A percentile compares a stretch with the other conserved stretches of the same genome.
These are phyloP conservation scores for Brachylomia viminalis DNA, from an alignment of 2,888 invertebrate genomes.

Conservation along the genomic window DNA sequence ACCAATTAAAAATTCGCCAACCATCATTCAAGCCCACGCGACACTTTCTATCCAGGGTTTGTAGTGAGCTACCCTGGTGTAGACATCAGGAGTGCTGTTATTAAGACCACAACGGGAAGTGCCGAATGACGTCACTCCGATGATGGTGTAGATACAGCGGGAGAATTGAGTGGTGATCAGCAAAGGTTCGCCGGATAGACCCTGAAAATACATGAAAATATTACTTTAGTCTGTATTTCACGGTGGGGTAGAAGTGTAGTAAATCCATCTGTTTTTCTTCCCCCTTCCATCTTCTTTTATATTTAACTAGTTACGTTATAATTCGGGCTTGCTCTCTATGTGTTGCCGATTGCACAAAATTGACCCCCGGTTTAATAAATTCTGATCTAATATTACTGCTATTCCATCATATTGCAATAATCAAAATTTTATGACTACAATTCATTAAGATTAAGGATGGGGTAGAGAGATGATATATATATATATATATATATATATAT, in stretches of 20 bases:
- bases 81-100: background rate
- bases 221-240: background rate
- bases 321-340: too few relatives aligned
- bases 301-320: too few relatives aligned
- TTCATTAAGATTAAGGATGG: too few relatives aligned
- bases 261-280: background rate
- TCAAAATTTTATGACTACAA: background rate
- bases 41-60: conserved; percentile 49
- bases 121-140: conserved; percentile 32
- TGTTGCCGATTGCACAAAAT: too few relatives aligned
- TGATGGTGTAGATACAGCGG: conserved; percentile 33
- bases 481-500: too few relatives aligned
- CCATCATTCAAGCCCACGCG: conserved; percentile 27
- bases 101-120: background rate
- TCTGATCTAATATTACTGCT: too few relatives aligned
- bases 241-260: background rate
- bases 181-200: conserved; percentile 18
- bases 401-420: too few relatives aligned
- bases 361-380: too few relatives aligned
- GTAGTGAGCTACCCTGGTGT: conserved; percentile 42
- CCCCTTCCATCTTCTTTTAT: background rate
- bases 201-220: conserved; percentile 20
- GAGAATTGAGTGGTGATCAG: conserved; percentile 29
- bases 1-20: background rate
- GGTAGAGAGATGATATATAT: too few relatives aligned